phyloP scores from a whole-genome alignment of 2,113 vertebrate genomes.

The Camelus dromedarius region DNA sequence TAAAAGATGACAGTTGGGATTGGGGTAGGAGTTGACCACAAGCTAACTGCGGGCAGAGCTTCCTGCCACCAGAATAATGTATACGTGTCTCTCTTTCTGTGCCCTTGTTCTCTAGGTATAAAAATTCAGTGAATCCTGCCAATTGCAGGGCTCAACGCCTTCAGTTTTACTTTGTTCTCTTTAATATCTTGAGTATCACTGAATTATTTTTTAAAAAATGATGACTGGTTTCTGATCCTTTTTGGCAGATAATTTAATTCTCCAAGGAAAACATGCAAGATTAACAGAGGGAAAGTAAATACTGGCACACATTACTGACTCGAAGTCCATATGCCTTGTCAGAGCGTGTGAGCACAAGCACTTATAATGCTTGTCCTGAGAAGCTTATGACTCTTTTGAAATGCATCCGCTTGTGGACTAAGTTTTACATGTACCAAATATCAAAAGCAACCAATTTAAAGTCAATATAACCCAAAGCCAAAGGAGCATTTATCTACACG shows the following conservation, averaged over 20 bases:
- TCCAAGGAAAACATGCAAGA: conserved; percentile 28
- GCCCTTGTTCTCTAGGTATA: not conserved
- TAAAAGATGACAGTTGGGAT: not conserved
- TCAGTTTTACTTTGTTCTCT: not conserved
- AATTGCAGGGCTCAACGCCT: not conserved
- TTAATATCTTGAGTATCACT: conserved; percentile 47
- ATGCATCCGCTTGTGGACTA: conserved; percentile 58
- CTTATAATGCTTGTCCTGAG: conserved; percentile 57
- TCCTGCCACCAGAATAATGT: not conserved
- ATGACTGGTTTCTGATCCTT: conserved; percentile 36
- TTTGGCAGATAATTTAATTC: conserved; percentile 56
- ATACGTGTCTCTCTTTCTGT: not conserved
- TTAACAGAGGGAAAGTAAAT: conserved; percentile 70
- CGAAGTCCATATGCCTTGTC: conserved; percentile 60
- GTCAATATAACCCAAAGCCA: conserved; percentile 78
- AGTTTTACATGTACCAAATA: conserved; percentile 76
- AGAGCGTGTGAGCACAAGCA: conserved; percentile 37
- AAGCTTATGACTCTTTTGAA: conserved; percentile 76
- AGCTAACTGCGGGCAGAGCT: not conserved
- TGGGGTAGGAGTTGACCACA: no score
- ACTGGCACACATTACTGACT: conserved; percentile 62
- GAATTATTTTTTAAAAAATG: conserved; percentile 55
- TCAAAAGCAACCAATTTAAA: conserved; percentile 83
- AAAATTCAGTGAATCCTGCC: not conserved
- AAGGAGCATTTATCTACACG: conserved; percentile 74